Conservation (phyloP, 2,888 invertebrate species). For the Aleiodes testaceus region DNA sequence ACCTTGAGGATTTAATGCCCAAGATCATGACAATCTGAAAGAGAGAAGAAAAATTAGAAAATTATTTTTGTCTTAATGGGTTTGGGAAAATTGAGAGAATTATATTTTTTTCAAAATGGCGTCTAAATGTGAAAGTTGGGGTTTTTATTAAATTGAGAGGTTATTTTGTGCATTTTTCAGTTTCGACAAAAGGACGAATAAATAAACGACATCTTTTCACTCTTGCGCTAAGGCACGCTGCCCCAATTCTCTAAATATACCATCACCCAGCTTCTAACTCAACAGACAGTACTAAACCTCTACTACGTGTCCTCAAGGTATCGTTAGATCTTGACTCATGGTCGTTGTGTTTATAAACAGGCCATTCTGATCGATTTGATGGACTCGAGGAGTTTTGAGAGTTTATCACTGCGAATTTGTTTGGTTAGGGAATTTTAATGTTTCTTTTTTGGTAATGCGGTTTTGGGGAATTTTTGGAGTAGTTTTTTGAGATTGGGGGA, state of each 20-base stretch:
- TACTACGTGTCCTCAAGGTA: conserved; percentile 51
- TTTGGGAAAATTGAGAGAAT: too few species aligned
- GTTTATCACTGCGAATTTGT: not conserved
- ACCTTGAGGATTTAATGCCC: conserved; percentile 17
- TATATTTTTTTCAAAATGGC: not conserved
- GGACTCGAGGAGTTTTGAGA: not conserved
- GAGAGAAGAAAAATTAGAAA: too few species aligned
- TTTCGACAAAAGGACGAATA: conserved; percentile 27
- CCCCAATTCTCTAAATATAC: conserved; percentile 70
- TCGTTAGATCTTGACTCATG: conserved; percentile 67
- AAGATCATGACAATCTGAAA: not conserved
- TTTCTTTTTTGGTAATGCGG: too few species aligned
- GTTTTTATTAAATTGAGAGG: too few species aligned
- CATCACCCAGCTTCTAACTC: conserved; percentile 39
- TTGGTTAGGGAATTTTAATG: not conserved
- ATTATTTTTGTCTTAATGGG: too few species aligned
- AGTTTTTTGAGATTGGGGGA: too few species aligned
- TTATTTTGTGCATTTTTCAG: not conserved
- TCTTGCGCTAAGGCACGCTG: conserved; percentile 57
- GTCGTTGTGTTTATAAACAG: conserved; percentile 68
- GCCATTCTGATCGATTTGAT: conserved; percentile 50
- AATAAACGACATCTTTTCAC: conserved; percentile 43
- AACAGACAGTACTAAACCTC: conserved; percentile 35
- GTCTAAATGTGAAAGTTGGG: too few species aligned
- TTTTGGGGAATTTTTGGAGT: too few species aligned